Evolutionary conservation across 2,113 vertebrate species (phyloP), one percentile per base, ranked within the genome.

Genomic region (Hystrix brachyura): DNA sequence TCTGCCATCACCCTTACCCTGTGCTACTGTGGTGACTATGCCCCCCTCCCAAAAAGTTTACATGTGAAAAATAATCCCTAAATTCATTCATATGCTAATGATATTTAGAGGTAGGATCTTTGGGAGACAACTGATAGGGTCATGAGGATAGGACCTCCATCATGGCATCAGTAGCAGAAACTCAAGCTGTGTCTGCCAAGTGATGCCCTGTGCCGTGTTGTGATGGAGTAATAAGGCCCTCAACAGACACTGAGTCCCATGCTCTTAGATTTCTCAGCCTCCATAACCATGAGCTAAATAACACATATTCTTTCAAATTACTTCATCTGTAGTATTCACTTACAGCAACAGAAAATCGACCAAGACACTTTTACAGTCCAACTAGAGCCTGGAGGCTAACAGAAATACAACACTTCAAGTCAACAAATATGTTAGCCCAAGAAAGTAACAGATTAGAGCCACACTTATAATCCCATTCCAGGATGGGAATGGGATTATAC

Each of bases 351-450:
- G 6, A 82, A 82, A 82, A 60, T 23, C 12, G 17, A 38, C 79
- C 55, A 82, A 82, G 79, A 59, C 11, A 59, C 12, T 57, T 57
- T 43, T 71, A 91, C 1, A 72, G 38, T 64, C 76, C 87, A 88
- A 79, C n/a, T 64, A 79, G 34, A 81, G n/a, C 21, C 55, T 69
- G 21, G 1, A 83, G 51, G 10, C 46, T 83, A 87, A 90, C 1
- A 59, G 85, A 90, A 95, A 93, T 71, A 27, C 38, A 87, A 67
- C n/a, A 91, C 87, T 84, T 87, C 23, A 38, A 64, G 19, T 72
- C 55, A 87, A 69, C 46, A 91, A 87, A 59, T 48, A 85, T 55
- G 92, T 57, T 48, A 90, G 32, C 62, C 55, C 90, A 93, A 83
- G 53, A 78, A 96, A 91, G 32, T 53, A 95, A 87, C 2, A 59